These are phyloP conservation scores for Zaprionus taronus DNA, from an alignment of 1,140 invertebrate genomes.

Conservation along the genomic window DNA sequence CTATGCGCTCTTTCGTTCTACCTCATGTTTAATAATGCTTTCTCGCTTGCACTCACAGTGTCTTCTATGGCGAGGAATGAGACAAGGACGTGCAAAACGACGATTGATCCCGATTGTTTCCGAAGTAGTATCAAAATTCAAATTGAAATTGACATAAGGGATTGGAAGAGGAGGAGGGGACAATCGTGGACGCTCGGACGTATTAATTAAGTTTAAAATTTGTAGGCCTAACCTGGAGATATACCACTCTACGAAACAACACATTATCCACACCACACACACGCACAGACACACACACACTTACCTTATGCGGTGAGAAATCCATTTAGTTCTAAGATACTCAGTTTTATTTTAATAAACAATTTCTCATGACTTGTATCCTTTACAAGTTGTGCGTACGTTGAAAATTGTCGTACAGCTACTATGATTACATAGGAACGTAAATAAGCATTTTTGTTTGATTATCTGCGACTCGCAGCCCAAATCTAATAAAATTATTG, in stretches of 20 bases:
- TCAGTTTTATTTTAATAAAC: neutral
- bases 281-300: neutral
- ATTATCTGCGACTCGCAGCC: neutral
- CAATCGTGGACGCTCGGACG: neutral
- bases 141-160: neutral
- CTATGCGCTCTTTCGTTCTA: neutral
- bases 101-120: neutral
- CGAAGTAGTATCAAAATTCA: slow-evolving; percentile 6
- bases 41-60: slow-evolving; percentile 28
- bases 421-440: neutral
- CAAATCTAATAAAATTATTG: neutral
- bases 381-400: neutral
- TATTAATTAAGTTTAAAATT: neutral
- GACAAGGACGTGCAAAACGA: neutral
- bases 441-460: neutral
- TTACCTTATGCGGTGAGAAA: neutral
- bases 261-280: neutral
- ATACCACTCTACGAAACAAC: neutral
- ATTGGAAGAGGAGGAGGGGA: neutral
- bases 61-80: slow-evolving; percentile 71
- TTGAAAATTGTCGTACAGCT: neutral
- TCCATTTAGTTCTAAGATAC: slow-evolving; percentile 2
- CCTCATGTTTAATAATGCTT: neutral
- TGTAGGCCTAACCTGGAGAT: neutral
- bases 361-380: too few relatives aligned